Evolutionary conservation across 2,797 vertebrate genomes (phyloP).

Genomic region (Fratercula arctica): DNA sequence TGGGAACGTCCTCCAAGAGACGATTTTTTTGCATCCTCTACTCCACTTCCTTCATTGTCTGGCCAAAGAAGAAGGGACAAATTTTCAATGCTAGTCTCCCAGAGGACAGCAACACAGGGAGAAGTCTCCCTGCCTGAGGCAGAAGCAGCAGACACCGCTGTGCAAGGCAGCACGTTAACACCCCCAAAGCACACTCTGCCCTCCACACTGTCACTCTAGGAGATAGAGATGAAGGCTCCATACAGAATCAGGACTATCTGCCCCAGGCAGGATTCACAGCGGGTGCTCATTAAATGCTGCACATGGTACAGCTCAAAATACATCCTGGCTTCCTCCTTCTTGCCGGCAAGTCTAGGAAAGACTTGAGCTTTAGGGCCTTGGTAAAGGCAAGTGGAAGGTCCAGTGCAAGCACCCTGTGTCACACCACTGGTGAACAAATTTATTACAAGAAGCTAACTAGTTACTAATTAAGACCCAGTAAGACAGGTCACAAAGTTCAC

Average conservation of each 20-base stretch:
- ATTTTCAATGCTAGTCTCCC: neutral
- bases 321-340: neutral
- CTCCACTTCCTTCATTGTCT: neutral
- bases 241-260: neutral
- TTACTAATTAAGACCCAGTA: neutral
- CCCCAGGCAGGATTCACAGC: neutral
- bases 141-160: neutral
- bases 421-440: neutral
- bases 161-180: neutral
- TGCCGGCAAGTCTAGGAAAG: neutral
- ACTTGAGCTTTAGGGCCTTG: neutral
- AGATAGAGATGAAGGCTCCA: neutral
- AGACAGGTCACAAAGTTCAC: neutral
- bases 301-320: neutral
- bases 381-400: neutral
- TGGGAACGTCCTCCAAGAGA: neutral
- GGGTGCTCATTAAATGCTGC: neutral
- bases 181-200: neutral
- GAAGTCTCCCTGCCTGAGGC: neutral
- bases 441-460: neutral
- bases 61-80: neutral
- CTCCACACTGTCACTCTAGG: accelerated
- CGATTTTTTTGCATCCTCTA: neutral
- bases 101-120: neutral
- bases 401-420: neutral